Base-by-base conservation (phyloP, 1,140 invertebrate species). In the Orius insidiosus region DNA sequence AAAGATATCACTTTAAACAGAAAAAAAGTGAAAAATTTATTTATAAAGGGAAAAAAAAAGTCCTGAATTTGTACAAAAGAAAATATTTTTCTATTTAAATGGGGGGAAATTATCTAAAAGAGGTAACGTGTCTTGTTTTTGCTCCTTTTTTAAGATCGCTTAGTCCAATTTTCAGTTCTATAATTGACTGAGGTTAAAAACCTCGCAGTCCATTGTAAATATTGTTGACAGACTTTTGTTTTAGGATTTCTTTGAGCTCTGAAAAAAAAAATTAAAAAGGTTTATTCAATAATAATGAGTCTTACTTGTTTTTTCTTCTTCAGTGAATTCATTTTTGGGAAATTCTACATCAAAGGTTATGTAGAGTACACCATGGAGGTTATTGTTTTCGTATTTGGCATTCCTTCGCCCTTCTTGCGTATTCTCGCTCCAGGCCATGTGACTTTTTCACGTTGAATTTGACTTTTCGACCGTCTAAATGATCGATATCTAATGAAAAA, bases 361-460 rank as follows among this genome's bases (percentile, higher is more conserved):
- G 64, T 86, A 94, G 14, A 99, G 67, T 58, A 79, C 85, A 38
- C 96, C 96, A 64, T 82, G 78, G 3, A 90, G 68, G 68, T 96
- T 95, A 59, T 97, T 98, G 63, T 98, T 95, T 40, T 96, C 87
- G 68, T n/a, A 95, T 94, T 95, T 2, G 95, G 94, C 94, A 99
- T 98, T 35, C 95, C 94, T 68, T 99, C 93, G 32, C 85, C 84
- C 68, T 95, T 90, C 73, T 98, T 98, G 4, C 87, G 71, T 55
- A 98, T 94, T 49, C 80, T 69, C 1, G 93, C 90, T 19, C 94
- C 93, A 3, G 90, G 87, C 85, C 88, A 96, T 0, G 94, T 99
- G 2, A 98, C 78, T 68, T 96, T 98, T 55, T 98, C 92, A 47
- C 94, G 68, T 7, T 73, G 71, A n/a, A 98, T 68, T 37, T 64